phyloP scores from a whole-genome alignment of 2,113 vertebrate genomes.

The Phrynosoma platyrhinos region DNA sequence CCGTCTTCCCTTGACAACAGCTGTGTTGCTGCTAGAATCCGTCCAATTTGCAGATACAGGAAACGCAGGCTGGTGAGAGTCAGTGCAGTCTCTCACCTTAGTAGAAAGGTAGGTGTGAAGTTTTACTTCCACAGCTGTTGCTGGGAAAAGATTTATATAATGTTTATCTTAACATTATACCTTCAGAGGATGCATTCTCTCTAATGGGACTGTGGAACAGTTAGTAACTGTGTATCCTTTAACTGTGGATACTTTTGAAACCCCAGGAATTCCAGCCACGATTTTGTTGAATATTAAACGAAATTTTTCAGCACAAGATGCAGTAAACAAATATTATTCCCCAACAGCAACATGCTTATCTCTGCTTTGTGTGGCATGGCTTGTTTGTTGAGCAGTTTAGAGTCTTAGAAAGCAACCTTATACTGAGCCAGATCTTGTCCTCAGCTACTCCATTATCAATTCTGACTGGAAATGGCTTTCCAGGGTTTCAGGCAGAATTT shows the following conservation, averaged over 20 bases:
- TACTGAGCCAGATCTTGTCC: too few species aligned
- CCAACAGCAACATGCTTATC: background rate
- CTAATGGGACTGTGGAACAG: background rate
- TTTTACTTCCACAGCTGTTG: background rate
- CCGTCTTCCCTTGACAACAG: conserved; percentile 38
- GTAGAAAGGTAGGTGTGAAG: conserved; percentile 58
- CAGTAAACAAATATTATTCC: background rate
- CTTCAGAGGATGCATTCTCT: background rate
- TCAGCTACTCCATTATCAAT: too few species aligned
- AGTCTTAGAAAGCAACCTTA: too few species aligned
- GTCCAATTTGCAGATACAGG: conserved; percentile 48
- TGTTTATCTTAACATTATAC: background rate
- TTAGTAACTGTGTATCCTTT: too few species aligned
- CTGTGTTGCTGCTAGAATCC: conserved; percentile 59
- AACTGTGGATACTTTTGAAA: too few species aligned
- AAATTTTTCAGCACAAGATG: background rate
- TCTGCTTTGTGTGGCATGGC: background rate
- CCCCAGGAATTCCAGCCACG: too few species aligned
- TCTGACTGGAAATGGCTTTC: too few species aligned
- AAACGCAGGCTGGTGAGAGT: conserved; percentile 58
- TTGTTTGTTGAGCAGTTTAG: too few species aligned
- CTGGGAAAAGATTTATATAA: background rate
- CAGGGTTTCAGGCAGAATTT: too few species aligned
- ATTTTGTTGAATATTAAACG: background rate
- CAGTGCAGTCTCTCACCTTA: conserved; percentile 37